These are phyloP conservation scores for Megaceryle maxima DNA, from an alignment of 2,113 vertebrate genomes.

Conservation along the genomic window DNA sequence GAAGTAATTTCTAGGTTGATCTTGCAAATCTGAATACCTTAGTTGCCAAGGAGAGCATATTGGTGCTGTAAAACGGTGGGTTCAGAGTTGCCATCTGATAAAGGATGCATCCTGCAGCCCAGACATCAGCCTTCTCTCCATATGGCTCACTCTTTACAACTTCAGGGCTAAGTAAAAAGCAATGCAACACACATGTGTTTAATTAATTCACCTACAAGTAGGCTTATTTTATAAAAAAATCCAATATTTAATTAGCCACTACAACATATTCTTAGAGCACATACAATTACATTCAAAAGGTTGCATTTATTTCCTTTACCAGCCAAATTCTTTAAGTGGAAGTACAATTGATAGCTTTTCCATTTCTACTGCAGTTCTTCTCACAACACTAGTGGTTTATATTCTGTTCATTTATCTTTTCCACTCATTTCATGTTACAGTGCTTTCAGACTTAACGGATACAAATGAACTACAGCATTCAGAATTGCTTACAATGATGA, in stretches of 20 bases:
- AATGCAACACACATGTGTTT: not conserved
- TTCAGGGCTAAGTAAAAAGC: conserved; percentile 78
- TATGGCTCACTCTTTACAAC: conserved; percentile 87
- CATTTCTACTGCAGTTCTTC: not conserved
- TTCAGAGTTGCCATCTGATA: conserved; percentile 90
- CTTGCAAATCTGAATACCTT: conserved; percentile 71
- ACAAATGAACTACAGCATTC: not conserved
- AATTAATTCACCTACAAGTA: not conserved
- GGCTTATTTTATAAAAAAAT: not conserved
- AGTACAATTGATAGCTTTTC: not conserved
- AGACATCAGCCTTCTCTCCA: conserved; percentile 91
- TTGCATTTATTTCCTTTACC: not conserved
- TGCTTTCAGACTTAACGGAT: not conserved
- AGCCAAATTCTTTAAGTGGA: not conserved
- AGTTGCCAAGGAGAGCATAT: conserved; percentile 88
- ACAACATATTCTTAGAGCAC: not conserved
- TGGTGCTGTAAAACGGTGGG: conserved; percentile 87
- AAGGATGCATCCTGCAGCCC: conserved; percentile 89
- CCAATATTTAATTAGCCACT: not conserved
- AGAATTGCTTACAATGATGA: not conserved
- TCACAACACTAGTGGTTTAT: not conserved
- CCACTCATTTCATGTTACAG: not conserved
- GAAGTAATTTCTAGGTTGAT: not conserved
- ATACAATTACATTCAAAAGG: not conserved
- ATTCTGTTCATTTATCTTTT: not conserved